These are phyloP conservation scores for Zaprionus kolodkinae DNA, from an alignment of 1,140 invertebrate genomes.

Conservation along the genomic window DNA sequence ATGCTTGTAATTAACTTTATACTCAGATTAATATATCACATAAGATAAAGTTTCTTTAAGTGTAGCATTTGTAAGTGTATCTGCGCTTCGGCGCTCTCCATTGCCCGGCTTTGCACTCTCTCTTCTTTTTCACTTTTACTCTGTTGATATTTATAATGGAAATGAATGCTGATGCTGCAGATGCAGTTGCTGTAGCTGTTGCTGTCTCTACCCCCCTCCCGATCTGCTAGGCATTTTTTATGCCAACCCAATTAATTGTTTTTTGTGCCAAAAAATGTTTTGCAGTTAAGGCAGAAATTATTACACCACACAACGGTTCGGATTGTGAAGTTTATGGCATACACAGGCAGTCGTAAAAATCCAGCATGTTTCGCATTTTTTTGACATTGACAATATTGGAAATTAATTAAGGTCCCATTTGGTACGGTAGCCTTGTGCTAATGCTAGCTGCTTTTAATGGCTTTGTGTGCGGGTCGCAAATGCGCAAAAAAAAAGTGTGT, in stretches of 20 bases:
- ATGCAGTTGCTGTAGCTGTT: constrained; percentile 8
- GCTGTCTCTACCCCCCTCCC: constrained; percentile 1
- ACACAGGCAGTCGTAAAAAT: constrained; percentile 33
- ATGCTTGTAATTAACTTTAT: too few relatives aligned
- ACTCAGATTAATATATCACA: too few relatives aligned
- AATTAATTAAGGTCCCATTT: constrained; percentile 69
- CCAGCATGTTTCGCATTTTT: constrained; percentile 13
- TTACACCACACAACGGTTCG: constrained; percentile 31
- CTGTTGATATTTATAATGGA: constrained; percentile 79
- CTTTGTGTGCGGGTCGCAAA: background rate
- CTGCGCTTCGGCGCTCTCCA: background rate
- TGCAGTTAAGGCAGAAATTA: constrained; percentile 59
- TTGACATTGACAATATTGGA: constrained; percentile 59
- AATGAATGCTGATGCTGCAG: constrained; percentile 75
- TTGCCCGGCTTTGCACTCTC: background rate
- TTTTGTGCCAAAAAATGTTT: constrained; percentile 60
- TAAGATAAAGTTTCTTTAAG: too few relatives aligned
- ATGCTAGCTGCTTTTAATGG: constrained; percentile 15
- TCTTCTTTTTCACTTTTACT: constrained; percentile 32
- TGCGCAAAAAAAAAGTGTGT: background rate
- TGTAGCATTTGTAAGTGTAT: background rate
- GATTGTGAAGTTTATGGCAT: constrained; percentile 52
- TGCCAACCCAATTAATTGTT: constrained; percentile 68
- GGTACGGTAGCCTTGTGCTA: background rate
- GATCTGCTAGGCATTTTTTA: constrained; percentile 1